These are phyloP conservation scores for Calliphora vicina DNA, from an alignment of 1,140 invertebrate genomes.

Conservation along the genomic window DNA sequence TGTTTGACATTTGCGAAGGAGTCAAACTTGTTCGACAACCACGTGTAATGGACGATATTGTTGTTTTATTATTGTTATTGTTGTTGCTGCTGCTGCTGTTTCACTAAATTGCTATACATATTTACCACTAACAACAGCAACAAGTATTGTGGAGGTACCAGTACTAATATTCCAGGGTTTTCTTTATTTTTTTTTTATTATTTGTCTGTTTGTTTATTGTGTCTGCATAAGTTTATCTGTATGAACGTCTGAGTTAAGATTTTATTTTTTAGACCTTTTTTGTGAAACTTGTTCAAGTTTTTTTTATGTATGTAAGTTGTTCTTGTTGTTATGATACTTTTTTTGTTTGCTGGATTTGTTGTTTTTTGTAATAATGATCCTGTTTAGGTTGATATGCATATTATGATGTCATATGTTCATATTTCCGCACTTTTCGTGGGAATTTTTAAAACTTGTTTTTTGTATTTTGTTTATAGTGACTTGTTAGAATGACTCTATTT, in stretches of 20 bases:
- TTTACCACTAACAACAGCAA: too few relatives aligned
- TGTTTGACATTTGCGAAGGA: slow-evolving; percentile 62
- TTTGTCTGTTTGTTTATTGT: background rate
- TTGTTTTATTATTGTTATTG: background rate
- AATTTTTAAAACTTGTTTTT: slow-evolving; percentile 15
- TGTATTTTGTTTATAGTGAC: too few relatives aligned
- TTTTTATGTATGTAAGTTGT: background rate
- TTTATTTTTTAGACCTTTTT: slow-evolving; percentile 1
- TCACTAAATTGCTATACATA: too few relatives aligned
- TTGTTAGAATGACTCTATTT: too few relatives aligned
- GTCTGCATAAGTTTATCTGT: background rate
- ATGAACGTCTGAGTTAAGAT: background rate
- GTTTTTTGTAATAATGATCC: background rate
- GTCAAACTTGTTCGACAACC: slow-evolving; percentile 62
- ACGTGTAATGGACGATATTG: slow-evolving; percentile 45
- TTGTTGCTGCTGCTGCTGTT: slow-evolving; percentile 3
- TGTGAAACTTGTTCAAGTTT: slow-evolving; percentile 8
- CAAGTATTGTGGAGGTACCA: too few relatives aligned
- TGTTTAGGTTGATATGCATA: too few relatives aligned
- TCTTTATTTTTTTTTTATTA: background rate
- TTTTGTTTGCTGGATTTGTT: background rate
- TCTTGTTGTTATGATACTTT: background rate
- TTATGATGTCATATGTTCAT: slow-evolving; percentile 6
- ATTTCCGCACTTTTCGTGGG: background rate
- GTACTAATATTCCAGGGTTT: background rate